Evolutionary conservation across 2,113 vertebrate genomes (phyloP).

Genomic region (Phodopus roborovskii): DNA sequence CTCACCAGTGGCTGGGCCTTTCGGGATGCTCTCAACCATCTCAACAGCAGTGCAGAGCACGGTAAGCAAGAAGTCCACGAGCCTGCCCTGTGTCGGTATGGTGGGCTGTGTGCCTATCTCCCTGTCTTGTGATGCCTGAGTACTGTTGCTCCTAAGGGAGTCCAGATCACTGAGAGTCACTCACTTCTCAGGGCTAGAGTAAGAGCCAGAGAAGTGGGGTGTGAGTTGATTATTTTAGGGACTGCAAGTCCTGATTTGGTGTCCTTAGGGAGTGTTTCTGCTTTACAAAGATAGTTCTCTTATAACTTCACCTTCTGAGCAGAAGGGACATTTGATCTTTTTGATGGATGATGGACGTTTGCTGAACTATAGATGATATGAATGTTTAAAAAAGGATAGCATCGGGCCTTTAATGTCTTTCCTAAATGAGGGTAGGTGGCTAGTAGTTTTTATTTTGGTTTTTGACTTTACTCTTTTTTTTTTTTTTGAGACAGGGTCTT

Average conservation of each 20-base stretch:
- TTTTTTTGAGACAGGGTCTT: background rate
- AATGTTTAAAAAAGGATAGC: background rate
- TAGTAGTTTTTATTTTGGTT: slow-evolving; percentile 4
- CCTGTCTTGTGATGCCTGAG: background rate
- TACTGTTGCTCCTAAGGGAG: background rate
- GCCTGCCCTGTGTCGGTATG: background rate
- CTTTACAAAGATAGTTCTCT: slow-evolving; percentile 46
- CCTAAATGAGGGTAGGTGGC: background rate
- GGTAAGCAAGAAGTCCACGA: slow-evolving; percentile 86
- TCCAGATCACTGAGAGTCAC: background rate
- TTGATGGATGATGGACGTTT: background rate
- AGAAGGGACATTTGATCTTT: background rate
- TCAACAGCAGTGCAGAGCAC: slow-evolving; percentile 95
- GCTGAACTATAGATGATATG: slow-evolving; percentile 1
- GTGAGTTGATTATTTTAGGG: background rate
- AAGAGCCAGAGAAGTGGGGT: background rate
- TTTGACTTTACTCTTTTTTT: background rate
- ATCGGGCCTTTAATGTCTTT: background rate
- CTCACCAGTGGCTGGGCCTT: slow-evolving; percentile 86
- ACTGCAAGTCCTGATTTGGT: slow-evolving; percentile 54
- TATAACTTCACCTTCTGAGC: slow-evolving; percentile 22
- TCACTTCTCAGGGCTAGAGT: background rate
- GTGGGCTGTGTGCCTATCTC: background rate
- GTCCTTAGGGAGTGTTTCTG: slow-evolving; percentile 5
- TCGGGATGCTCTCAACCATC: slow-evolving; percentile 95